Conservation (phyloP, 2,113 vertebrate genomes). For the Hoplias malabaricus region DNA sequence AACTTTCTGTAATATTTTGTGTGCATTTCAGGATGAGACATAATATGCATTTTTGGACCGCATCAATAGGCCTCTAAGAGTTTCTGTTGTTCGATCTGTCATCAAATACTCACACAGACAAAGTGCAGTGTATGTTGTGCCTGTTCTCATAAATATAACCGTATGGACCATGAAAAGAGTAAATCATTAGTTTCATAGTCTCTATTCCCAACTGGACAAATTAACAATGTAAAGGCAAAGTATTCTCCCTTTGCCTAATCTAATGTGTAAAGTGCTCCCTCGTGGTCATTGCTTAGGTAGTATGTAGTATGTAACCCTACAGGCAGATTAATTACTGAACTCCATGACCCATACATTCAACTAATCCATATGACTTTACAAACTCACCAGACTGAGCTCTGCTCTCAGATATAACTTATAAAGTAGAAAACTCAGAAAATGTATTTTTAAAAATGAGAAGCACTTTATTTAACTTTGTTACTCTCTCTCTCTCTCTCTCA, state of each 20-base stretch:
- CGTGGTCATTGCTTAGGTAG: neutral
- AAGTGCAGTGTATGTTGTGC: too few species aligned
- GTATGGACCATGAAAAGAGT: neutral
- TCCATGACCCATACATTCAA: neutral
- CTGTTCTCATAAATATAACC: neutral
- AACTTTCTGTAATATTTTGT: too few species aligned
- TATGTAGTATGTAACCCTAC: neutral
- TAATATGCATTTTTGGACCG: too few species aligned
- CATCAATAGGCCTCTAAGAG: too few species aligned
- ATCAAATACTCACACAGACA: too few species aligned
- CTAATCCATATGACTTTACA: neutral
- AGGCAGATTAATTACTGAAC: conserved; percentile 1
- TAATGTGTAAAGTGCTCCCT: conserved; percentile 3
- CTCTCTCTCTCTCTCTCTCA: too few species aligned
- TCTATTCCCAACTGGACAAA: neutral
- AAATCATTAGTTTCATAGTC: neutral
- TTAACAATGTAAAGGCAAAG: neutral
- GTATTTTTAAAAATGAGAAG: too few species aligned
- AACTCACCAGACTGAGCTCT: neutral
- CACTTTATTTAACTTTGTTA: too few species aligned
- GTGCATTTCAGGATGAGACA: too few species aligned
- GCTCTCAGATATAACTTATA: neutral
- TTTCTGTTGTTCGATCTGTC: too few species aligned
- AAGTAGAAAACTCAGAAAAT: neutral
- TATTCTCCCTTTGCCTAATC: neutral